These are phyloP conservation scores for Heliconius nattereri DNA, from an alignment of 1,140 invertebrate species.

Conservation along the genomic window DNA sequence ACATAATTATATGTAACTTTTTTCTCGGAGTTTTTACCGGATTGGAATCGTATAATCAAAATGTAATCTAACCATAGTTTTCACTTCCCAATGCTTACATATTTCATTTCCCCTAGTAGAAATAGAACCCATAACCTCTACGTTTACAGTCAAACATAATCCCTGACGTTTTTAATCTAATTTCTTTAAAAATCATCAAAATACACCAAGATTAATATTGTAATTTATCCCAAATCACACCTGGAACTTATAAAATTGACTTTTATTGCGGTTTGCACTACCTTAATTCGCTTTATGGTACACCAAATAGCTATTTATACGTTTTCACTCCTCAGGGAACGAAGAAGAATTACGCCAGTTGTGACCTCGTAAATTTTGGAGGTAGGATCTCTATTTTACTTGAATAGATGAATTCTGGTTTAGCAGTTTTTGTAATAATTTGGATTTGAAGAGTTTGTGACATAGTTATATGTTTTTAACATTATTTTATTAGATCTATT, in stretches of 20 bases:
- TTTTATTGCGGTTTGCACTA: slow-evolving; percentile 20
- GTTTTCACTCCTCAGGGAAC: slow-evolving; percentile 15
- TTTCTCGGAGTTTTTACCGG: too few species aligned
- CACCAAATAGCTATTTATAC: slow-evolving; percentile 21
- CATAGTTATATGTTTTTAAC: too few species aligned
- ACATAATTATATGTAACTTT: too few species aligned
- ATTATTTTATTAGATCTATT: too few species aligned
- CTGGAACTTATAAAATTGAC: slow-evolving; percentile 6
- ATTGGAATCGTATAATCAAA: too few species aligned
- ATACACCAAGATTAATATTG: neutral
- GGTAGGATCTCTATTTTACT: neutral
- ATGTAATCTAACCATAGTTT: too few species aligned
- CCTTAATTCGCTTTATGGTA: slow-evolving; percentile 18
- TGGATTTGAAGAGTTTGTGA: neutral
- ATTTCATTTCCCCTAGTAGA: too few species aligned
- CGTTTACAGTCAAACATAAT: too few species aligned
- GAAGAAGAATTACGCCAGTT: slow-evolving; percentile 7
- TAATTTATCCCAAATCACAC: slow-evolving; percentile 20
- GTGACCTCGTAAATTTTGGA: slow-evolving; percentile 13
- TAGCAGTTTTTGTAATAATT: neutral
- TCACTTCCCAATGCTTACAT: too few species aligned
- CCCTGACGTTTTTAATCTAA: neutral
- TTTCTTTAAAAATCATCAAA: neutral
- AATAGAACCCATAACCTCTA: too few species aligned
- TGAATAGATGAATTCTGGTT: neutral